Evolutionary conservation across 2,888 invertebrate genomes (phyloP), one percentile per base, ranked within the genome.

Genomic region (Clistopyga incitator): DNA sequence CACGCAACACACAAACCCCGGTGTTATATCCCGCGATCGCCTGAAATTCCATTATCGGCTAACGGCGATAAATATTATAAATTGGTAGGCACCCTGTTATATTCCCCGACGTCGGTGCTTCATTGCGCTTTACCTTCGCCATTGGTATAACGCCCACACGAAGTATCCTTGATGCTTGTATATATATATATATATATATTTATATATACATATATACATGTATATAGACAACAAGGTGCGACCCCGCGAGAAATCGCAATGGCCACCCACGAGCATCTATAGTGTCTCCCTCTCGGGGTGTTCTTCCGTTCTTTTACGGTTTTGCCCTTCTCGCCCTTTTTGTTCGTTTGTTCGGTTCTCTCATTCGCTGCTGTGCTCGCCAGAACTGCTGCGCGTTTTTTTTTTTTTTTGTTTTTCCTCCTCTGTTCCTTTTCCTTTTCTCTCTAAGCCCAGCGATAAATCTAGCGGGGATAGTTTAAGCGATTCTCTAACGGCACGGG

Each of bases 41-140:
- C 85, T 87, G 86, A 91, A 92, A 92, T 91, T 92, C 91, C 90
- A 92, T 92, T 92, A 92, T 92, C 92, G 90, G 88, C 88, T 89
- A 87, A 78, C 85, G 86, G 88, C 90, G 90, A 93, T 93, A 93
- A 92, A 92, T 92, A 92, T 92, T 92, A 90, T 92, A 91, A 91
- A 92, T 91, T 92, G 90, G 88, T 87, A 84, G 85, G 78, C 85
- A 78, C 79, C 81, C 83, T 82, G 74, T 79, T 84, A 76, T 81
- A 80, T 70, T 64, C 70, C 47, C 50, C 61, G 25, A 59, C 64
- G 47, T 81, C 64, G 83, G 71, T 74, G 68, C 75, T 75, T 74
- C 61, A 50, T 74, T 52, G 59, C 75, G 65, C 59, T 71, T 75
- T 67, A 72, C 75, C 75, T 50, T 54, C 71, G 65, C 78, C 70